Evolutionary conservation across 1,140 invertebrate genomes (phyloP).

Genomic region (Pararge aegeria): DNA sequence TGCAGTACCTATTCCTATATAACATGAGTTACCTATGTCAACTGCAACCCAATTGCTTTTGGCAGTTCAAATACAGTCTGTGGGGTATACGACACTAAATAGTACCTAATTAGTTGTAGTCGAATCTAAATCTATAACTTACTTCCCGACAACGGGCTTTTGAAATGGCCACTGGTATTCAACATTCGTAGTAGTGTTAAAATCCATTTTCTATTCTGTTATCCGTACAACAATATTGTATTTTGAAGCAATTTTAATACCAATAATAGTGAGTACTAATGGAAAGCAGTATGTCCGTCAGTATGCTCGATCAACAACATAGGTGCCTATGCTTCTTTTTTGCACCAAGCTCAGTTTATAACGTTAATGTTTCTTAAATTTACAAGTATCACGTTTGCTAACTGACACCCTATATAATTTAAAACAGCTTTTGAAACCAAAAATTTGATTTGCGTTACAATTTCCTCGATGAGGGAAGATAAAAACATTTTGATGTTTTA

Average conservation of each 20-base stretch:
- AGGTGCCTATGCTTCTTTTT: too few species aligned
- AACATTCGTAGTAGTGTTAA: slow-evolving; percentile 67
- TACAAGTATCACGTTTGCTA: slow-evolving; percentile 67
- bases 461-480: slow-evolving; percentile 75
- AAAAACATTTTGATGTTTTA: slow-evolving; percentile 73
- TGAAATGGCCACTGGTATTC: slow-evolving; percentile 81
- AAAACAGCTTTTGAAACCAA: slow-evolving; percentile 67
- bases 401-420: slow-evolving; percentile 77
- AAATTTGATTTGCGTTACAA: slow-evolving; percentile 69
- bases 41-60: too few species aligned
- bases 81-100: too few species aligned
- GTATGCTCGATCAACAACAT: too few species aligned
- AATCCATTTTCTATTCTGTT: slow-evolving; percentile 55
- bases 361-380: slow-evolving; percentile 73
- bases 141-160: slow-evolving; percentile 78
- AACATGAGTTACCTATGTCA: too few species aligned
- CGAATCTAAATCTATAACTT: slow-evolving; percentile 30
- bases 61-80: too few species aligned
- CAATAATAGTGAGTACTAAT: too few species aligned
- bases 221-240: too few species aligned
- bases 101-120: background rate
- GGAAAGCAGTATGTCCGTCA: too few species aligned
- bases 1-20: too few species aligned
- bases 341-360: slow-evolving; percentile 49
- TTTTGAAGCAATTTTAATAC: too few species aligned